Base-by-base conservation (phyloP, 2,888 invertebrate genomes). In the Drosophila rubida region DNA sequence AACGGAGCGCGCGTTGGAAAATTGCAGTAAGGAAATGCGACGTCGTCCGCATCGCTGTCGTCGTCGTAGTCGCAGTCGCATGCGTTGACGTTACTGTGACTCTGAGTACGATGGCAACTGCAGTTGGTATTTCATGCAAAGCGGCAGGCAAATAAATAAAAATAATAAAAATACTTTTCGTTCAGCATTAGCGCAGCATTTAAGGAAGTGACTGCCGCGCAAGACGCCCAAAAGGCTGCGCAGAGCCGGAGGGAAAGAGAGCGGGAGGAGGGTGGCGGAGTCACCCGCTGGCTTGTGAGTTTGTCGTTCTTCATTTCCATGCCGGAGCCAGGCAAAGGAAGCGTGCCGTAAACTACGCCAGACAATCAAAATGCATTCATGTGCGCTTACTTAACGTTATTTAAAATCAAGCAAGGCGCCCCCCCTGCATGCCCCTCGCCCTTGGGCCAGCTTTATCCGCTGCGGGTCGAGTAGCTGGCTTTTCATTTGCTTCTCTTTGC, bases 291-390 rank as follows among this genome's bases (percentile, higher is more conserved):
- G 46, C 51, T 65, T 54, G 60, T 45, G 62, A 53, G 70, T 69
- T 85, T 70, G 74, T 74, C 86, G 65, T 74, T 53, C 67, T 73
- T 71, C 69, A 76, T 69, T 78, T 78, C 49, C 73, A 64, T 57
- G 59, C 66, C 55, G 60, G 6, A 58, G 60, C 9, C 37, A 48
- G 23, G 58, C 51, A 57, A 58, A 58, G 76, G 78, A 85, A 85
- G 68, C 78, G 83, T 78, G 78, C 80, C 78, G 83, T 80, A 82
- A 78, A 81, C 80, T 80, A 80, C 55, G 63, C 57, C 78, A 87
- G 87, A 84, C 84, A 84, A 84, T 84, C 84, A 84, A 84, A 84
- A 84, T 87, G 84, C 84, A 84, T 87, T 87, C 87, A 87, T 86
- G 87, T 81, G 73, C 83, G 75, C 84, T 80, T 85, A 80, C 69